phyloP scores from a whole-genome alignment of 2,113 vertebrate genomes.

The Eulemur macaco region DNA sequence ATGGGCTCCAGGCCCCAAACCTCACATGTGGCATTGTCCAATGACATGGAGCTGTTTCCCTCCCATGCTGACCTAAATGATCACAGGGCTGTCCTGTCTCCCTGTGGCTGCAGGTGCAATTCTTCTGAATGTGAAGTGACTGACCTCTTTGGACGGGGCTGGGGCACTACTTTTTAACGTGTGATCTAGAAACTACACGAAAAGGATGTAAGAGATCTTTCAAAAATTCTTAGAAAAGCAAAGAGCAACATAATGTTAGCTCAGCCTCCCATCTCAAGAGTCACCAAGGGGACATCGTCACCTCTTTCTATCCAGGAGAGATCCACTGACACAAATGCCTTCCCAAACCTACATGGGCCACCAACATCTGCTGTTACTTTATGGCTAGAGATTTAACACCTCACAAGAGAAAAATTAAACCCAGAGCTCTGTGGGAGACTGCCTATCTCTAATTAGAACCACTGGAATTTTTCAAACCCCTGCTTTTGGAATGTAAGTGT shows the following conservation, averaged over 20 bases:
- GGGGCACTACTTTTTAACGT: background rate
- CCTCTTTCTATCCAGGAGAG: background rate
- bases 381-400: background rate
- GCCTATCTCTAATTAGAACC: background rate
- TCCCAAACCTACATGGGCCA: background rate
- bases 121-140: background rate
- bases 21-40: background rate
- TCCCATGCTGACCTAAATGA: background rate
- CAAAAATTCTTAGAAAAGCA: background rate
- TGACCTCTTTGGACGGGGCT: background rate
- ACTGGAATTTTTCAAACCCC: background rate
- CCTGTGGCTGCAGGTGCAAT: rapidly evolving
- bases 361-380: background rate
- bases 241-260: background rate
- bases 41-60: background rate
- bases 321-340: background rate
- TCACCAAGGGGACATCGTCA: no score
- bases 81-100: background rate
- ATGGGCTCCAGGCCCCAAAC: background rate
- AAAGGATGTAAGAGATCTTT: background rate
- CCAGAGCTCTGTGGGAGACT: background rate
- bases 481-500: background rate
- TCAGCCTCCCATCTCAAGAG: background rate
- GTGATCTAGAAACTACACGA: background rate
- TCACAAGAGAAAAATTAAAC: background rate